A percentile compares a stretch with the other conserved stretches of the same genome.
phyloP scores from a whole-genome alignment of 2,888 invertebrate genomes.

The Reticulitermes lucifugus region DNA sequence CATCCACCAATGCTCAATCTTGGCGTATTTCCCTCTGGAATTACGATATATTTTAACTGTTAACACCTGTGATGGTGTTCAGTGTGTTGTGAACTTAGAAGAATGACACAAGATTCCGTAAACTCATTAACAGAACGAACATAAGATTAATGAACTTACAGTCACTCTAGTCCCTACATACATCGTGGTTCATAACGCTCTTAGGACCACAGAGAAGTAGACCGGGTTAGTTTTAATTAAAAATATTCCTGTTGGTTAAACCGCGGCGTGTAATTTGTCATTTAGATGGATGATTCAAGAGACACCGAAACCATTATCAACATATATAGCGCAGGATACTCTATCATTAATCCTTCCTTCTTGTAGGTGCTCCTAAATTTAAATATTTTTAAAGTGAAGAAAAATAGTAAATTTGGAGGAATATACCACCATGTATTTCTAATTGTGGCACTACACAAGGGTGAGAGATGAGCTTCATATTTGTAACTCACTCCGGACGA shows the following conservation, averaged over 20 bases:
- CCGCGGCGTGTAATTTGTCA: not conserved
- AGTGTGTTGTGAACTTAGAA: too few species aligned
- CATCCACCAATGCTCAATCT: too few species aligned
- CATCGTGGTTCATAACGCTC: too few species aligned
- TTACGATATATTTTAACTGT: too few species aligned
- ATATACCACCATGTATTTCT: too few species aligned
- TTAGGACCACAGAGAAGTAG: too few species aligned
- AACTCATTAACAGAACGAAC: not conserved
- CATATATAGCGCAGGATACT: not conserved
- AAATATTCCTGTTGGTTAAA: not conserved
- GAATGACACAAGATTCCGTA: not conserved
- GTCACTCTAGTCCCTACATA: too few species aligned
- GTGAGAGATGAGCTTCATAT: too few species aligned
- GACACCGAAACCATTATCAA: not conserved
- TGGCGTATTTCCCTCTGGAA: too few species aligned
- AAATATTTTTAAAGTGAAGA: not conserved
- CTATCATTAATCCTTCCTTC: not conserved
- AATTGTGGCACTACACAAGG: too few species aligned
- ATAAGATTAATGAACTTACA: not conserved
- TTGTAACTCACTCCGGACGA: too few species aligned
- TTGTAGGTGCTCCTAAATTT: not conserved
- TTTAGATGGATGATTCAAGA: slow-evolving; percentile 4
- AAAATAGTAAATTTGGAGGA: not conserved
- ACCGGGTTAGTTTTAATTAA: not conserved
- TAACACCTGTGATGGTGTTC: too few species aligned